These are phyloP conservation scores for Callopanchax toddi DNA, from an alignment of 2,113 vertebrate genomes.

Conservation along the genomic window DNA sequence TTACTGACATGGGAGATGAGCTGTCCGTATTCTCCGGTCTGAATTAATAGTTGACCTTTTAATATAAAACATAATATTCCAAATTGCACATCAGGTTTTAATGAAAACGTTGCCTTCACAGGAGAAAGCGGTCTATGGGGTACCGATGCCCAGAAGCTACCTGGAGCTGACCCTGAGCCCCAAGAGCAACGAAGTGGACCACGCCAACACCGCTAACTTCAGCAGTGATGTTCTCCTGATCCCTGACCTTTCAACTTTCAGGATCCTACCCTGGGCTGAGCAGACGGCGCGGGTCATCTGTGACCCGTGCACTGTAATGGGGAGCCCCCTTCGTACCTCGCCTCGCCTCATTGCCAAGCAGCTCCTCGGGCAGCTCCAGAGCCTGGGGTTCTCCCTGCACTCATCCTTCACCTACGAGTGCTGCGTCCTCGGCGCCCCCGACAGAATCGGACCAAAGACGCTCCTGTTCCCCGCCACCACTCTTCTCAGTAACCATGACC, in stretches of 20 bases:
- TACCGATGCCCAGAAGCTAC: slow-evolving; percentile 91
- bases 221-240: slow-evolving; percentile 91
- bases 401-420: slow-evolving; percentile 93
- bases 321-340: slow-evolving; percentile 85
- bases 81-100: background rate
- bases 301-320: slow-evolving; percentile 87
- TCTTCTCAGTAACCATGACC: slow-evolving; percentile 86
- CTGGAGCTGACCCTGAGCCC: slow-evolving; percentile 89
- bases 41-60: background rate
- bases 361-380: slow-evolving; percentile 85
- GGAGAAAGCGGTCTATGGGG: slow-evolving; percentile 89
- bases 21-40: no score
- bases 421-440: slow-evolving; percentile 85
- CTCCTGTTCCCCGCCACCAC: slow-evolving; percentile 89
- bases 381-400: slow-evolving; percentile 84
- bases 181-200: slow-evolving; percentile 86
- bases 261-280: slow-evolving; percentile 88
- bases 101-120: slow-evolving; percentile 52
- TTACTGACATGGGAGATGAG: no score
- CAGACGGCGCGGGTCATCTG: slow-evolving; percentile 92
- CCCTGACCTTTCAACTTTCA: slow-evolving; percentile 89
- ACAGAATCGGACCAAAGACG: slow-evolving; percentile 87
- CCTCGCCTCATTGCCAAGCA: slow-evolving; percentile 89
- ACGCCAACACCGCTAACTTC: slow-evolving; percentile 84
- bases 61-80: no score